These are phyloP conservation scores for Myiozetetes cayanensis DNA, from an alignment of 2,113 vertebrate genomes.

Conservation along the genomic window DNA sequence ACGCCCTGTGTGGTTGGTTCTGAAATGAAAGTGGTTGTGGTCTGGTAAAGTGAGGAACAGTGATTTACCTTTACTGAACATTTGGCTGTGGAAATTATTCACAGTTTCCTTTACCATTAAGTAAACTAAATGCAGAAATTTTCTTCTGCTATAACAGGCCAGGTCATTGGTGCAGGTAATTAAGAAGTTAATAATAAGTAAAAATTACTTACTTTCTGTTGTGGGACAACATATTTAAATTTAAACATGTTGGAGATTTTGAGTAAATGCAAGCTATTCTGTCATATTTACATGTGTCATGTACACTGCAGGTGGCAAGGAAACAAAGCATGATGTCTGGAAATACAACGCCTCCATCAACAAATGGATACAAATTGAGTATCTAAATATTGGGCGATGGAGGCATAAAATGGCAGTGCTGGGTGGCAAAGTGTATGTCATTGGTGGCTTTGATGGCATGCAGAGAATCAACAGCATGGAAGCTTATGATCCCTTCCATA, in stretches of 20 bases:
- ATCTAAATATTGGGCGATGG: conserved; percentile 87
- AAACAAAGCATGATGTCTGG: conserved; percentile 95
- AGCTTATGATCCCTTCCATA: conserved; percentile 94
- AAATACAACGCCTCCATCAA: conserved; percentile 96
- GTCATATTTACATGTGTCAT: neutral
- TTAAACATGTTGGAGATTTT: neutral
- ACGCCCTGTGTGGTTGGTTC: neutral
- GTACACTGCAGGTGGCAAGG: conserved; percentile 87
- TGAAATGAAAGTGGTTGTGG: neutral
- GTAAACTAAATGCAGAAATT: neutral
- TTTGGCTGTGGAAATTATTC: neutral
- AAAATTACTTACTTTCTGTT: neutral
- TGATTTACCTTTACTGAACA: neutral
- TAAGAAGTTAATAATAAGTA: neutral
- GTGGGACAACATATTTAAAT: neutral
- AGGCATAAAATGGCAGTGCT: conserved; percentile 96
- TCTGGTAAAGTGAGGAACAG: neutral
- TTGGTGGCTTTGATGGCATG: conserved; percentile 90
- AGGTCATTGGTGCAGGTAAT: neutral
- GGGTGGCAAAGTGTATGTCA: conserved; percentile 86
- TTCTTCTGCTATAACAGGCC: neutral
- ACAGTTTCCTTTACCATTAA: neutral
- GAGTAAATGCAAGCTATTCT: neutral
- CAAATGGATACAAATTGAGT: conserved; percentile 96
- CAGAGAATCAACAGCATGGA: conserved; percentile 90